Conservation (phyloP, 1,140 invertebrate genomes). For the Orchesella cincta region DNA sequence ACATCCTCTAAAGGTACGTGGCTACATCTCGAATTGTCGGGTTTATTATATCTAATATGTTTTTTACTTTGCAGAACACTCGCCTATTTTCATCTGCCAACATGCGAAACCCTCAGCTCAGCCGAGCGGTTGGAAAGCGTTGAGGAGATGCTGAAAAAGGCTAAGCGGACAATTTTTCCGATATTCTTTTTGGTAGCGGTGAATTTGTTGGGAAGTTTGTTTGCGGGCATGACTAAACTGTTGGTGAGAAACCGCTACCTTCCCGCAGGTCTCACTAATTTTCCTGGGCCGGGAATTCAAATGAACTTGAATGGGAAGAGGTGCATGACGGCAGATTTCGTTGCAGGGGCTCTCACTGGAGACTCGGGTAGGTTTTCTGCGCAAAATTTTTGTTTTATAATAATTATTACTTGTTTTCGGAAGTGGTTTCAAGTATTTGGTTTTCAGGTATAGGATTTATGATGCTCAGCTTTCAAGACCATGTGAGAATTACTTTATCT, state of each 20-base stretch:
- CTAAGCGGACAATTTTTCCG: not conserved
- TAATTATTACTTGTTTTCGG: not conserved
- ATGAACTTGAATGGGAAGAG: not conserved
- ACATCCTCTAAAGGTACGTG: no score
- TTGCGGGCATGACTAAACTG: not conserved
- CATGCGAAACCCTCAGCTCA: not conserved
- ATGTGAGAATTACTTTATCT: not conserved
- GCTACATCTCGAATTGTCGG: no score
- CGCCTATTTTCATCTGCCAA: not conserved
- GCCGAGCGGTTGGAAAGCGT: not conserved
- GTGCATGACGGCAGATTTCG: not conserved
- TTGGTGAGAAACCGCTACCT: not conserved
- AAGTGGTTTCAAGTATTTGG: not conserved
- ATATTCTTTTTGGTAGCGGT: not conserved
- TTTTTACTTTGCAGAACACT: not conserved
- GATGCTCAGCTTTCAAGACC: not conserved
- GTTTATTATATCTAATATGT: no score
- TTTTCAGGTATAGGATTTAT: not conserved
- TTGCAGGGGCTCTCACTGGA: not conserved
- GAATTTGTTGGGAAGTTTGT: not conserved
- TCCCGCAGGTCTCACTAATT: not conserved
- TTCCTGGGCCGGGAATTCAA: not conserved
- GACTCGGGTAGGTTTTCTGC: not conserved
- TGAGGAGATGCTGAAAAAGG: not conserved
- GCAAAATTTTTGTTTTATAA: not conserved